Evolutionary conservation across 2,888 invertebrate genomes (phyloP), one percentile per base, ranked within the genome.

Genomic region (Andrena bicolor): DNA sequence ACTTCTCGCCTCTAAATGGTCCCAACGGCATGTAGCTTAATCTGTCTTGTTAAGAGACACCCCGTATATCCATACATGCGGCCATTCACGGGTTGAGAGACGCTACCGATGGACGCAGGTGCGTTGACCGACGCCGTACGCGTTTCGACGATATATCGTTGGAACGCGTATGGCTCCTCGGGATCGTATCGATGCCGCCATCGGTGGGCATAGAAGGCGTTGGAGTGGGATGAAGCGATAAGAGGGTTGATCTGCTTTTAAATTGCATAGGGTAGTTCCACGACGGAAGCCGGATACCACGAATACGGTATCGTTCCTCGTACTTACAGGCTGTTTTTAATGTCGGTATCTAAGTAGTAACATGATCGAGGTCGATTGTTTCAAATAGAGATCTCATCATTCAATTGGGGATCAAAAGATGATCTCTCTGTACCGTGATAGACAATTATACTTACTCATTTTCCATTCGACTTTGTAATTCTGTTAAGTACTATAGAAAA

Each of bases 51-150:
- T 56, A 26, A 23, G 23, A 20, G 56, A 23, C 56, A 56, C 56
- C 56, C 56, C 66, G 65, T 61, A 48, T 28, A 64, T 63, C 41
- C 30, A 53, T 53, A 28, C 32, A 66, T 20, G 10, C 32, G 58
- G 49, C 26, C 41, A 76, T 80, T 72, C 63, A 51, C 32, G 32
- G 41, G 13, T 13, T 4, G 23, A 56, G 20, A 66, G 58, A 66
- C 74, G 26, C 28, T 58, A 73, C 53, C 41, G 65, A 65, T 65
- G 35, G 56, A 28, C 41, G 64, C 73, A 73, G 73, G 65, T 65
- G 72, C 53, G 63, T 72, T 32, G 61, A 61, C 58, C 58, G 63
- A 63, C 56, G 10, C 26, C 56, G 56, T 56, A 56, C 56, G 13
- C 53, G 32, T 64, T 56, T 28, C 41, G 23, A 28, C 28, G 35